phyloP scores from a whole-genome alignment of 2,888 invertebrate species.

The Auanema freiburgensis region DNA sequence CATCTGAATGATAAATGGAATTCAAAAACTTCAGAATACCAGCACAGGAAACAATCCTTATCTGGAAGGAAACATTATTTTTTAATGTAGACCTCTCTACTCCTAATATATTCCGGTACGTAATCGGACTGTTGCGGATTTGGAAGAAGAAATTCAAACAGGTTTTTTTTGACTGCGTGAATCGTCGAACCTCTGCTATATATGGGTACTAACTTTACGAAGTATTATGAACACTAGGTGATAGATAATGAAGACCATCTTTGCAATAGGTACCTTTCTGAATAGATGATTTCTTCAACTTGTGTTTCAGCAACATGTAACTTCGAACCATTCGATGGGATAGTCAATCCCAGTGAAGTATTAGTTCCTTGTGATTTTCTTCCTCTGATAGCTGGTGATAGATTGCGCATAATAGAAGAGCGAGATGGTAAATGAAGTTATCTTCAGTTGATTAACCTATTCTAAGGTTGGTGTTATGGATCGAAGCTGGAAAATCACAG shows the following conservation, averaged over 20 bases:
- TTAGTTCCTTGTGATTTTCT: slow-evolving; percentile 15
- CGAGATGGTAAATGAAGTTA: slow-evolving; percentile 21
- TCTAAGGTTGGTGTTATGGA: slow-evolving; percentile 27
- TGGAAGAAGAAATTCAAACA: too few species aligned
- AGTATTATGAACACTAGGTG: too few species aligned
- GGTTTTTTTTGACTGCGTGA: too few species aligned
- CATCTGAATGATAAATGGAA: background rate
- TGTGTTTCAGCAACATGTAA: background rate
- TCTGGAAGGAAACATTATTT: too few species aligned
- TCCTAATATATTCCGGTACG: too few species aligned
- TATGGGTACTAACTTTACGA: too few species aligned
- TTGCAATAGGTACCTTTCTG: too few species aligned
- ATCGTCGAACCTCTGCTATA: too few species aligned
- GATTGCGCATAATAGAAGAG: slow-evolving; percentile 19
- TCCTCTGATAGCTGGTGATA: slow-evolving; percentile 23
- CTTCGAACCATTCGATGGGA: background rate
- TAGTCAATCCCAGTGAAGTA: background rate
- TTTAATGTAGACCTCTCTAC: too few species aligned
- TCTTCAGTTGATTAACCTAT: background rate
- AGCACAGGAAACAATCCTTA: background rate
- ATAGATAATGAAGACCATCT: too few species aligned
- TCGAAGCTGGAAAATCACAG: slow-evolving; percentile 6
- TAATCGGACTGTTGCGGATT: too few species aligned
- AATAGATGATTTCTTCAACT: too few species aligned
- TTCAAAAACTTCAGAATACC: background rate